A percentile compares a stretch with the other conserved stretches of the same genome.
These are phyloP conservation scores for Chascanopsetta lugubris DNA, from an alignment of 2,113 vertebrate species.

Conservation along the genomic window DNA sequence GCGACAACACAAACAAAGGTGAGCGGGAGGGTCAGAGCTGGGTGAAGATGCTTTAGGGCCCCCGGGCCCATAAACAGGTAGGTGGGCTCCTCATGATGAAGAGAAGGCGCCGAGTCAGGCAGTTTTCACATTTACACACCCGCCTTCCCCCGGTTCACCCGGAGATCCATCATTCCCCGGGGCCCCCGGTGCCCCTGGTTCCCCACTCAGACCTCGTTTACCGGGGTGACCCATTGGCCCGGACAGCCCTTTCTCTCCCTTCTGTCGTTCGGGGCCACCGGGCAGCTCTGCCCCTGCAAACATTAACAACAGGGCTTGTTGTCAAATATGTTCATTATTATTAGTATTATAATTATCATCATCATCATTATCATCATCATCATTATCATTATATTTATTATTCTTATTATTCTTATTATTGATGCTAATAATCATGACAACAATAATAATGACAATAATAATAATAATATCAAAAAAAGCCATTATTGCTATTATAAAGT, in stretches of 20 bases:
- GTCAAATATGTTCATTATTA: too few species aligned
- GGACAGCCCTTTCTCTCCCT: conserved; percentile 26
- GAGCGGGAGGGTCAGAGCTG: background rate
- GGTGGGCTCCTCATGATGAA: background rate
- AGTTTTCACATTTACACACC: background rate
- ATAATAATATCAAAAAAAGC: too few species aligned
- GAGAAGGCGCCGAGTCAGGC: background rate
- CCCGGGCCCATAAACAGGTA: background rate
- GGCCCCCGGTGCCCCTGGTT: conserved; percentile 4
- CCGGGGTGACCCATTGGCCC: conserved; percentile 13
- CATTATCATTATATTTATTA: too few species aligned
- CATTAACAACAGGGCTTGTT: background rate
- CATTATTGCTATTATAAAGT: too few species aligned
- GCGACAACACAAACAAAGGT: conserved; percentile 9
- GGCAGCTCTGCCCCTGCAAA: background rate
- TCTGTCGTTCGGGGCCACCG: background rate
- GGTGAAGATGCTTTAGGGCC: background rate
- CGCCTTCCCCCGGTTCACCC: background rate
- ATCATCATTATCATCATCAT: too few species aligned
- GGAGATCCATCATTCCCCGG: background rate
- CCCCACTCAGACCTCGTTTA: conserved; percentile 59
- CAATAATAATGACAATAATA: too few species aligned
- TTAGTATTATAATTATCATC: too few species aligned
- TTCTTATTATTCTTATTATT: too few species aligned
- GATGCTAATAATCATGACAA: too few species aligned